These are phyloP conservation scores for Psephotus haematonotus DNA, from an alignment of 2,113 vertebrate species.

Conservation along the genomic window DNA sequence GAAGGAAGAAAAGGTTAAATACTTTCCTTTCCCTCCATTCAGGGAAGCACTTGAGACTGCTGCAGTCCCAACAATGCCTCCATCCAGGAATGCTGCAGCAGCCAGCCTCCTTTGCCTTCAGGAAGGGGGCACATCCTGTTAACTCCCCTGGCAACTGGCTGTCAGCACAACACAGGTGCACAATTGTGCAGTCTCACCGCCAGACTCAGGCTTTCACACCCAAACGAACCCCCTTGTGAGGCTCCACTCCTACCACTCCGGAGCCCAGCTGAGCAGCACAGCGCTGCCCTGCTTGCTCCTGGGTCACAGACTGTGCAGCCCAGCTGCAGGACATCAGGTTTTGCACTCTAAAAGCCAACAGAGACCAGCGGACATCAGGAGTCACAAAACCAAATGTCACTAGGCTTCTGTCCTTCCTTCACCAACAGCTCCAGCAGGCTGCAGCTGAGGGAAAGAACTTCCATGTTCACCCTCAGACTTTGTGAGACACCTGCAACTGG, in stretches of 20 bases:
- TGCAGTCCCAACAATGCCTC: not conserved
- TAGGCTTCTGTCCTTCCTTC: not conserved
- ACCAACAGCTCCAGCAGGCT: not conserved
- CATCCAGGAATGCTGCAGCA: not conserved
- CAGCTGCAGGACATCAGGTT: not conserved
- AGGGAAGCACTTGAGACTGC: not conserved
- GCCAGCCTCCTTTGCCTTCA: not conserved
- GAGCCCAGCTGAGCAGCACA: not conserved
- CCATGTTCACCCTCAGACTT: not conserved
- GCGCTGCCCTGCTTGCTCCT: not conserved
- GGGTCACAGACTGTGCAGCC: not conserved
- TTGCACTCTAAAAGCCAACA: not conserved
- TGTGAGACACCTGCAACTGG: not conserved
- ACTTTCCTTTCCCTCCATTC: not conserved
- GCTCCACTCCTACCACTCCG: not conserved
- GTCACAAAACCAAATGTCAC: rapidly evolving
- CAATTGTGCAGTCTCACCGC: rapidly evolving
- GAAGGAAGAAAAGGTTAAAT: not conserved
- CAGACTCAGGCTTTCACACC: rapidly evolving
- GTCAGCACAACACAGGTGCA: rapidly evolving
- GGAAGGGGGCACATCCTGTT: not conserved
- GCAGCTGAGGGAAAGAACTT: not conserved
- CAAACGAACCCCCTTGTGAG: rapidly evolving
- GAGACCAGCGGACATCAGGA: not conserved
- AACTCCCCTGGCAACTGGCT: not conserved